A percentile compares a stretch with the other conserved stretches of the same genome.
These are phyloP conservation scores for Rhimphoctona megacephalus DNA, from an alignment of 2,888 invertebrate genomes.

Conservation along the genomic window DNA sequence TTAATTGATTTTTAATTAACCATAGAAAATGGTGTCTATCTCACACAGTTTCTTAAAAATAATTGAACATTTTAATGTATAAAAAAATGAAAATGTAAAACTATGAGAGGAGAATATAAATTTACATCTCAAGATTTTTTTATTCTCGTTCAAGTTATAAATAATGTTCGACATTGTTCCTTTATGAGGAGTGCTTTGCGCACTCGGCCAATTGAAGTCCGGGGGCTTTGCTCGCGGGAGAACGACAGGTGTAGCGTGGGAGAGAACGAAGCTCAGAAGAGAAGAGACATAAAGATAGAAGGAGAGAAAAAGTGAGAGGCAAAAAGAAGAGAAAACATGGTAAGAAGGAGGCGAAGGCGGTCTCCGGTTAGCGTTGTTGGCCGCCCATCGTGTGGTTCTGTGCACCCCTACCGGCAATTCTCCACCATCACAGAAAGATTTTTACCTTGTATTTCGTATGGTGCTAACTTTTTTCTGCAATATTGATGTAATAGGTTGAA, in stretches of 20 bases:
- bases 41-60: no score
- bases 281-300: slow-evolving; percentile 66
- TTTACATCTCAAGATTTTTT: neutral
- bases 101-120: neutral
- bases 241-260: slow-evolving; percentile 84
- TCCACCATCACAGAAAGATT: slow-evolving; percentile 40
- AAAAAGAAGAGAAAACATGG: slow-evolving; percentile 58
- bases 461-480: slow-evolving; percentile 8
- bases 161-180: neutral
- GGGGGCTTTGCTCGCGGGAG: slow-evolving; percentile 62
- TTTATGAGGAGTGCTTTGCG: neutral
- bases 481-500: neutral
- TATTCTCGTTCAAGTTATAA: neutral
- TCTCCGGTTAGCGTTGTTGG: slow-evolving; percentile 79
- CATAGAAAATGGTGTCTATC: no score
- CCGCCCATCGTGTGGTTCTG: slow-evolving; percentile 78
- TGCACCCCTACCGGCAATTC: slow-evolving; percentile 74
- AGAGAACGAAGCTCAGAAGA: slow-evolving; percentile 75
- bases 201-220: slow-evolving; percentile 50
- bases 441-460: slow-evolving; percentile 14
- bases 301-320: slow-evolving; percentile 43
- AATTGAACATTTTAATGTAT: neutral
- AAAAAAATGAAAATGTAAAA: neutral
- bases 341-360: slow-evolving; percentile 79
- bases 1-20: no score